Percentiles rank a stretch among this genome's conserved stretches.
phyloP scores from a whole-genome alignment of 2,888 invertebrate species.

The Drosophila limbata region DNA sequence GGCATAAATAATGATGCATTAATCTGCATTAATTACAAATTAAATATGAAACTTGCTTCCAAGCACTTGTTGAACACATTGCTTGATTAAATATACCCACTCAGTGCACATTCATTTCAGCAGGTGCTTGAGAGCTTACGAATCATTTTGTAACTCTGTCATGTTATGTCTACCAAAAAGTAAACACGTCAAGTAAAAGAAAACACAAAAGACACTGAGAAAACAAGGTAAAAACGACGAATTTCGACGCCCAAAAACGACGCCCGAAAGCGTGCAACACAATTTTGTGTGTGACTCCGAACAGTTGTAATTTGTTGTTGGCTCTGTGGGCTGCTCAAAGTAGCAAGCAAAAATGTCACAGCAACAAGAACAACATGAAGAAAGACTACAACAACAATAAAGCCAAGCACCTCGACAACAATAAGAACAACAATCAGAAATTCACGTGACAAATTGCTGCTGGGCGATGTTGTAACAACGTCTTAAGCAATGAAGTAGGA shows the following conservation, averaged over 20 bases:
- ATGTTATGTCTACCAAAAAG: conserved; percentile 36
- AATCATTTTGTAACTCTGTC: conserved; percentile 31
- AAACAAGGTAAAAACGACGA: conserved; percentile 11
- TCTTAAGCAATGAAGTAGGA: conserved; percentile 39
- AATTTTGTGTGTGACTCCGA: conserved; percentile 41
- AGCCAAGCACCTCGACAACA: conserved; percentile 22
- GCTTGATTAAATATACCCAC: conserved; percentile 1
- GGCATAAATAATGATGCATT: background rate
- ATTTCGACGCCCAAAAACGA: conserved; percentile 24
- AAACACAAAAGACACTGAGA: conserved; percentile 20
- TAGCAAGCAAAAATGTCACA: conserved; percentile 53
- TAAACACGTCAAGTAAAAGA: conserved; percentile 37
- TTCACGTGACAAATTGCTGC: conserved; percentile 78
- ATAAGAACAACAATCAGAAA: conserved; percentile 40
- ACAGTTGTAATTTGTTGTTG: conserved; percentile 55
- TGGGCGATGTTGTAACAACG: conserved; percentile 59
- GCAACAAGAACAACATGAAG: conserved; percentile 29
- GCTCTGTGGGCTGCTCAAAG: conserved; percentile 28
- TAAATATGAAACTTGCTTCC: background rate
- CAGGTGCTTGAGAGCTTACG: background rate
- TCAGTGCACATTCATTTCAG: conserved; percentile 1
- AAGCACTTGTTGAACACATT: conserved; percentile 13
- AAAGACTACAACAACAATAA: conserved; percentile 30
- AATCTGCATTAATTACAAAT: conserved; percentile 13
- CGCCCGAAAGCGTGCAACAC: conserved; percentile 61